phyloP scores from a whole-genome alignment of 2,888 invertebrate genomes.

The Leptothorax acervorum region DNA sequence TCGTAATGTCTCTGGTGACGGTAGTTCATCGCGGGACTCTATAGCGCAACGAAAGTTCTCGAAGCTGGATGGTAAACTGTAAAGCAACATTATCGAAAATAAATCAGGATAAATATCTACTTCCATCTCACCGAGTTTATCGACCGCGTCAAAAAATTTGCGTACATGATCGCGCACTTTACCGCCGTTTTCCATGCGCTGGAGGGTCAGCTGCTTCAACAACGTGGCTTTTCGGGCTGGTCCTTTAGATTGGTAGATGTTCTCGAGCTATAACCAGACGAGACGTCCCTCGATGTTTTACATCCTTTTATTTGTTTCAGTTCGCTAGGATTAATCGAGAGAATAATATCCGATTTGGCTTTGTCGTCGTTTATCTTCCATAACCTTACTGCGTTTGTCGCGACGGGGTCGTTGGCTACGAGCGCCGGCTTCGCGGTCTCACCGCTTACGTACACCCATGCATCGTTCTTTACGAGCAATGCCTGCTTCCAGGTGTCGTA shows the following conservation, averaged over 20 bases:
- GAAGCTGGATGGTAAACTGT: constrained; percentile 59
- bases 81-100: constrained; percentile 54
- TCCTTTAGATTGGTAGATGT: background rate
- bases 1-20: background rate
- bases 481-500: too few relatives aligned
- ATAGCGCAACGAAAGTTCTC: constrained; percentile 65
- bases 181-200: constrained; percentile 78
- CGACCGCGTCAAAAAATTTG: constrained; percentile 73
- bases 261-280: background rate
- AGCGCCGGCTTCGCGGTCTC: too few relatives aligned
- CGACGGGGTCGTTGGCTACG: too few relatives aligned
- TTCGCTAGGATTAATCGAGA: too few relatives aligned
- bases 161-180: constrained; percentile 77
- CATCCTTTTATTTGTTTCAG: too few relatives aligned
- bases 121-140: constrained; percentile 76
- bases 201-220: constrained; percentile 80
- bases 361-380: too few relatives aligned
- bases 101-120: constrained; percentile 51
- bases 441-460: too few relatives aligned
- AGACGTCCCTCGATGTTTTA: background rate
- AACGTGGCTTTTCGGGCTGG: constrained; percentile 60
- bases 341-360: too few relatives aligned
- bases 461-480: too few relatives aligned
- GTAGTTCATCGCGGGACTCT: constrained; percentile 62
- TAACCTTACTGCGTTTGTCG: too few relatives aligned